phyloP scores from a whole-genome alignment of 2,888 invertebrate genomes.

The Tetheella fluctuosa region DNA sequence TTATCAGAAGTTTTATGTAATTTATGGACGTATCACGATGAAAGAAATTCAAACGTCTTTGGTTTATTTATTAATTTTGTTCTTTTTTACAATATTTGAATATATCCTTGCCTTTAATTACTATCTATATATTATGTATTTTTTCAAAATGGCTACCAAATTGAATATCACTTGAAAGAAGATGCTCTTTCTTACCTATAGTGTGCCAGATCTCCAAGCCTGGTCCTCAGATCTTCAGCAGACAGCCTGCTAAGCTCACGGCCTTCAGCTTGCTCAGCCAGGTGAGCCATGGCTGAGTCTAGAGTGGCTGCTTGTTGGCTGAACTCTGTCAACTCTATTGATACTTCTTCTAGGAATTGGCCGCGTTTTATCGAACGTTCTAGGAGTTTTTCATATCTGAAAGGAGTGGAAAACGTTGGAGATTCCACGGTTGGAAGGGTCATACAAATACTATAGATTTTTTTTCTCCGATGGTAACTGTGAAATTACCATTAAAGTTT shows the following conservation, averaged over 20 bases:
- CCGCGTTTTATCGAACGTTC: constrained; percentile 91
- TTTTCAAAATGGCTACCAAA: no score
- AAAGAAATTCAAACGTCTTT: no score
- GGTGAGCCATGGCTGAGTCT: constrained; percentile 88
- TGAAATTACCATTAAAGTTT: no score
- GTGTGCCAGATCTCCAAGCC: constrained; percentile 81
- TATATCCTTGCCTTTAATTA: no score
- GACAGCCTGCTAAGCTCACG: constrained; percentile 88
- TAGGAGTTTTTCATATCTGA: constrained; percentile 92
- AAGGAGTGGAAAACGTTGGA: constrained; percentile 24
- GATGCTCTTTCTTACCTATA: constrained; percentile 79
- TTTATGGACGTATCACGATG: no score
- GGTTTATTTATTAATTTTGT: no score
- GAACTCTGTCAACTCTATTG: constrained; percentile 87
- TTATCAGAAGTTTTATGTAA: no score
- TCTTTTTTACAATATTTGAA: no score
- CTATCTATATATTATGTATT: no score
- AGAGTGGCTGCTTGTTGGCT: constrained; percentile 86
- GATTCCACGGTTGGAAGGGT: background rate
- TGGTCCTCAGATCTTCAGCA: constrained; percentile 81
- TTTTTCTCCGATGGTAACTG: no score
- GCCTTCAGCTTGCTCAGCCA: constrained; percentile 90
- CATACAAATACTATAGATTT: no score
- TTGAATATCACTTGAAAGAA: no score
- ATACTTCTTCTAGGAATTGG: constrained; percentile 92